Evolutionary conservation across 2,888 invertebrate genomes (phyloP), one percentile per base, ranked within the genome.

Genomic region (Pristionchus japonicus): DNA sequence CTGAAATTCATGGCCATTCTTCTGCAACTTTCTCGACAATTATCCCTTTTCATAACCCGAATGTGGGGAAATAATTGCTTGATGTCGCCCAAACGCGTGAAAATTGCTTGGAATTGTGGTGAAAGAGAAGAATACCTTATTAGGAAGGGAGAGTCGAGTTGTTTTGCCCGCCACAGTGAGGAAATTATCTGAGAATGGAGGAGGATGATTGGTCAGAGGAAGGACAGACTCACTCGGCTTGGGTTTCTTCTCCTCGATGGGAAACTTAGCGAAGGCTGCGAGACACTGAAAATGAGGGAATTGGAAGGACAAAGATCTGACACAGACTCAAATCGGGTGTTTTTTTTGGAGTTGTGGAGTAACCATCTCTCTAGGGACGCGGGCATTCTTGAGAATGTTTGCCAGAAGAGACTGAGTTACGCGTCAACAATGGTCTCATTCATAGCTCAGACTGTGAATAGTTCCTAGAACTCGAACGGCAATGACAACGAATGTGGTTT

Each of bases 111-210:
- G 34, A 11, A 37, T 23, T 40, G 77, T 11, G 17, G 27, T 13
- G 40, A 17, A 77, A 57, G 57, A 57, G 23, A 9, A 3, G 23
- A 20, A 47, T 77, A 77, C 77, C 77, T 77, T 77, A 43, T 47
- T 77, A 47, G 77, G 43, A 23, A 77, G 17, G n/a, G 77, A n/a
- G 77, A 77, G 77, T 47, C 77, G 77, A 77, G 52, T 83, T 83
- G 49, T 83, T 52, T 83, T 49, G 52, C 52, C 52, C 6, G 82
- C 52, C 17, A 83, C 82, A 20, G 82, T 83, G 11, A 83, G 82
- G 82, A 83, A 83, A 83, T 83, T 83, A 49, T 83, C 82, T 83
- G 52, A 34, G 49, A 80, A 43, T 23, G 37, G 80, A 27, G 20
- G 20, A 20, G 7, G 31, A n/a, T 20, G 40, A 77, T 17, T 47